Base-by-base conservation (phyloP, 2,113 vertebrate genomes). In the Ranitomeya imitator region DNA sequence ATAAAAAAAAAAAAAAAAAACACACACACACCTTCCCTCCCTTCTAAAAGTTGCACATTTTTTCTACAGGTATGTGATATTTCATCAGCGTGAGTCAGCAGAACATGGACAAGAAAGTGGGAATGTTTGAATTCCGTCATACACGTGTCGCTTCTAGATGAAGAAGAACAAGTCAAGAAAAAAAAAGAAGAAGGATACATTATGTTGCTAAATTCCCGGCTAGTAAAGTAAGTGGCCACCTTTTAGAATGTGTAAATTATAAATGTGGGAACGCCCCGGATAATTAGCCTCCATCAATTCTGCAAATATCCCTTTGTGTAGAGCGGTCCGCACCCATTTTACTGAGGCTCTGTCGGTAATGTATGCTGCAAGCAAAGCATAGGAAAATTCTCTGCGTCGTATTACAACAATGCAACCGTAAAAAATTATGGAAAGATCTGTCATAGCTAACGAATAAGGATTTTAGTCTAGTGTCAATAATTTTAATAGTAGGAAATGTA, bases 131-230 rank as follows among this genome's bases (percentile, higher is more conserved):
- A 65, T 85, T 59, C 61, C 89, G 90, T 78, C 87, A 89, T 52
- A 88, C 77, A 73, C 90, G 92, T 93, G 93, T 95, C 90, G 94
- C 92, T 93, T 87, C 89, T 83, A 57, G 77, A 84, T 88, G 89
- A 57, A 19, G 63, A 92, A 93, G 79, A 90, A 83, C 90, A 60
- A 88, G 61, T 83, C 59, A n/a, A 31, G 69, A 90, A 85, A 90
- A 89, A 90, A 89, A 89, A 89, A 45, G 37, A 45, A 45, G 37
- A 45, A 3, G 3, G 37, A 86, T 89, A 52, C 55, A 89, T 23
- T 26, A 69, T 13, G 7, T 26, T 31, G 7, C 63, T 51, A 31
- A 26, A 73, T 85, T 7, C 7, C 14, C 45, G 71, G 63, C 15
- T 12, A 77, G 18, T 0, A 19, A 52, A 37, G 51, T 4, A 18